Conservation (phyloP, 2,888 invertebrate genomes). For the Galeopsomyia nigrocyanea region DNA sequence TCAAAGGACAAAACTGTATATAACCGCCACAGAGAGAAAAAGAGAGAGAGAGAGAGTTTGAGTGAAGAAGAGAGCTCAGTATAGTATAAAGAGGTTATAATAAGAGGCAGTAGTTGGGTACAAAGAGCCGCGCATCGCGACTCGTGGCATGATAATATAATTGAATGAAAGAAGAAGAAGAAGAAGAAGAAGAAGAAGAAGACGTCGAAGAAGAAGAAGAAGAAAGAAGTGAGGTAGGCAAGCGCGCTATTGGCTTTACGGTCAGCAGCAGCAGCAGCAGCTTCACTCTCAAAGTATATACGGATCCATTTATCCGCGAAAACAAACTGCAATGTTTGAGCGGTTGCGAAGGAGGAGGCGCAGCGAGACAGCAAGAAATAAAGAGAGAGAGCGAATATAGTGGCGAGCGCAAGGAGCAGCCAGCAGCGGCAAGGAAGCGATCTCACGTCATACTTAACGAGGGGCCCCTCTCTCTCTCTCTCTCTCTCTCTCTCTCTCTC, state of each 20-base stretch:
- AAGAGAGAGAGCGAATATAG: conserved; percentile 41
- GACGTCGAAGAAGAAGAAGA: too few species aligned
- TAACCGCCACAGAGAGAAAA: background rate
- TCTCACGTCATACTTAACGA: conserved; percentile 68
- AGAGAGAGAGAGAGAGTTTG: background rate
- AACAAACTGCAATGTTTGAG: conserved; percentile 43
- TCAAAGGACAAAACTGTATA: conserved; percentile 25
- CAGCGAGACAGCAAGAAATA: conserved; percentile 32
- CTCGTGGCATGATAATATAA: conserved; percentile 37
- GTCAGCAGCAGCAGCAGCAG: background rate
- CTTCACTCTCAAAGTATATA: conserved; percentile 28
- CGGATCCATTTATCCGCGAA: conserved; percentile 44
- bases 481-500: too few species aligned
- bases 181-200: too few species aligned
- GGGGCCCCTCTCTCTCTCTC: conserved; percentile 47
- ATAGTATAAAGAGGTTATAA: background rate
- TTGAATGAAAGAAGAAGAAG: conserved; percentile 31
- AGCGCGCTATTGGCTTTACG: conserved; percentile 34
- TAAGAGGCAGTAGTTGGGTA: background rate
- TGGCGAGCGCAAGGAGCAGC: conserved; percentile 30
- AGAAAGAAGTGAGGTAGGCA: too few species aligned
- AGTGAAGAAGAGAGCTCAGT: background rate
- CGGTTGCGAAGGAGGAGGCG: conserved; percentile 3
- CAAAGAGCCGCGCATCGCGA: conserved; percentile 13
- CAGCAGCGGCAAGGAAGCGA: conserved; percentile 59